A percentile compares a stretch with the other conserved stretches of the same genome.
These are phyloP conservation scores for Cyclargus thomasi DNA, from an alignment of 1,140 invertebrate genomes.

Conservation along the genomic window DNA sequence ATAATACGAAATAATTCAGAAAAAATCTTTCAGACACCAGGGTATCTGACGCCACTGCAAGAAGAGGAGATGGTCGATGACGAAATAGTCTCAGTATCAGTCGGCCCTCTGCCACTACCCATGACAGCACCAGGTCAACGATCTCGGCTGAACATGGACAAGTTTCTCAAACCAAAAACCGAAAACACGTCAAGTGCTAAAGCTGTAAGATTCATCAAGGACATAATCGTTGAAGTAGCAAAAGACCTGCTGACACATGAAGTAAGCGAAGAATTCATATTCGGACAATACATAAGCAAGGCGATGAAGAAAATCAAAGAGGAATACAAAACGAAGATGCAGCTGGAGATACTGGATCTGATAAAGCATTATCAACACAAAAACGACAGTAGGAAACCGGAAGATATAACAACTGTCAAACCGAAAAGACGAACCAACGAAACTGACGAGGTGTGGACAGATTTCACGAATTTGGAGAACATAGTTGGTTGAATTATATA, in stretches of 20 bases:
- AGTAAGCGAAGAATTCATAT: slow-evolving; percentile 62
- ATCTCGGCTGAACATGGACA: slow-evolving; percentile 37
- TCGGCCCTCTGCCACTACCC: slow-evolving; percentile 51
- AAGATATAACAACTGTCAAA: neutral
- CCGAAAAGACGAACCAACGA: slow-evolving; percentile 27
- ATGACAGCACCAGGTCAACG: slow-evolving; percentile 23
- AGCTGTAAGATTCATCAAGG: slow-evolving; percentile 41
- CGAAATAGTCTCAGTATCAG: slow-evolving; percentile 58
- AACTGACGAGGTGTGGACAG: slow-evolving; percentile 51
- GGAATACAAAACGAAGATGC: slow-evolving; percentile 48
- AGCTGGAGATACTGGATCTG: slow-evolving; percentile 58
- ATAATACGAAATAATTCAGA: too few species aligned
- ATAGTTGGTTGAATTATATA: slow-evolving; percentile 40
- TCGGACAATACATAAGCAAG: slow-evolving; percentile 58
- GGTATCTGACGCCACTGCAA: slow-evolving; percentile 50
- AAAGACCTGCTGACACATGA: slow-evolving; percentile 51
- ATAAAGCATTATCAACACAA: slow-evolving; percentile 55
- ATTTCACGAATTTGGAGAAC: slow-evolving; percentile 57
- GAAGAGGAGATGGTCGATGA: slow-evolving; percentile 64
- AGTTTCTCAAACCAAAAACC: slow-evolving; percentile 28
- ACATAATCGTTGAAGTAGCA: slow-evolving; percentile 47
- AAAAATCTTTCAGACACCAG: slow-evolving; percentile 44
- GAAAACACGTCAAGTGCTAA: neutral
- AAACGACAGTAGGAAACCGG: slow-evolving; percentile 15
- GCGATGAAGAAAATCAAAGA: slow-evolving; percentile 53